Conservation (phyloP, 64 coral and sea anemone genomes). For the Montipora cactus region DNA sequence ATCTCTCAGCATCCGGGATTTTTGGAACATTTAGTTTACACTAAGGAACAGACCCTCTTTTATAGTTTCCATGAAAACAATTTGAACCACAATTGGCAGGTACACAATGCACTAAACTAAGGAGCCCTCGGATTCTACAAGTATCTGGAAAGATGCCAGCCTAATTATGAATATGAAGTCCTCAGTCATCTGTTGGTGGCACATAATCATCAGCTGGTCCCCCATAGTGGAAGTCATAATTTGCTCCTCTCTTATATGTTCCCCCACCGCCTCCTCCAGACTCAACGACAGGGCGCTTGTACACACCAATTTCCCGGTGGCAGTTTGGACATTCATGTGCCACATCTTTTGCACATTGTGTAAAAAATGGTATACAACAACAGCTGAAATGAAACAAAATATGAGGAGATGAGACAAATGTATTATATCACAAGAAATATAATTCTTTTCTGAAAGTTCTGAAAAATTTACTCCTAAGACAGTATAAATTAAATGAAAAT, state of each 20-base stretch:
- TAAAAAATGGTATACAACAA: conserved; percentile 67
- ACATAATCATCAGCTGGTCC: conserved; percentile 43
- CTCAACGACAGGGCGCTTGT: conserved; percentile 15
- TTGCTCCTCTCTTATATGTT: neutral
- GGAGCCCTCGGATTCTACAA: too few species aligned
- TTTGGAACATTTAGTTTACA: too few species aligned
- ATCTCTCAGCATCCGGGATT: too few species aligned
- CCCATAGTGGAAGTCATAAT: conserved; percentile 1
- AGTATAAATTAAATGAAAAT: too few species aligned
- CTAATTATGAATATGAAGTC: neutral
- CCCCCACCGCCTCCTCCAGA: conserved; percentile 40
- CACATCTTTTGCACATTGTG: conserved; percentile 64
- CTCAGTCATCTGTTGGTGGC: conserved; percentile 13
- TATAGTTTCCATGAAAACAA: too few species aligned
- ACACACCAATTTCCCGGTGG: conserved; percentile 33
- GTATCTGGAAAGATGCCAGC: too few species aligned
- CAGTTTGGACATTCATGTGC: conserved; percentile 54
- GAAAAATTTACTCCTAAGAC: too few species aligned
- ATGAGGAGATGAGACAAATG: neutral
- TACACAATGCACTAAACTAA: too few species aligned
- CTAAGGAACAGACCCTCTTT: too few species aligned
- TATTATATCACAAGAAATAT: neutral
- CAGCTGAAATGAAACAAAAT: conserved; percentile 29
- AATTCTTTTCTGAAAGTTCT: too few species aligned
- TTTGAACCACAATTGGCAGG: too few species aligned